Conservation (phyloP, 2,888 invertebrate genomes). For the Mimas tiliae region DNA sequence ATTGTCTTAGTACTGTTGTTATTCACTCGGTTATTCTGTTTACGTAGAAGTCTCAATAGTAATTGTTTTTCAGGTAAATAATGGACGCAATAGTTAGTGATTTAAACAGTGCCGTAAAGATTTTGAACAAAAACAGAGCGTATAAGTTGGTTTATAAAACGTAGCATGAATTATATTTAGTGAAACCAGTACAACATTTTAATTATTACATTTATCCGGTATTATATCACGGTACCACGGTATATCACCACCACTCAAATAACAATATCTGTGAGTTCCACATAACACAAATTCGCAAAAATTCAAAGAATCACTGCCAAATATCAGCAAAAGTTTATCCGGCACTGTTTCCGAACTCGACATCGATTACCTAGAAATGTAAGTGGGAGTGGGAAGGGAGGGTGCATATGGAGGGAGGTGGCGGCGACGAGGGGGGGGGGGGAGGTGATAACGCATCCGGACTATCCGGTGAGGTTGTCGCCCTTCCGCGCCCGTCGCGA, state of each 20-base stretch:
- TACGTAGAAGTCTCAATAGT: background rate
- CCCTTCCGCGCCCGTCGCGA: conserved; percentile 71
- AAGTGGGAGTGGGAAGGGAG: conserved; percentile 11
- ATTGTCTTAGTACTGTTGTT: background rate
- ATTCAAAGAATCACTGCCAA: conserved; percentile 5
- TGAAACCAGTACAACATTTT: too few relatives aligned
- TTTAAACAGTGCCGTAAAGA: too few relatives aligned
- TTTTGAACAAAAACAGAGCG: too few relatives aligned
- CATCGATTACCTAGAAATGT: conserved; percentile 6
- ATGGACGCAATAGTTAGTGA: too few relatives aligned
- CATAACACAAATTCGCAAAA: background rate
- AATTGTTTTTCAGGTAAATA: too few relatives aligned
- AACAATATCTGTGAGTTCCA: background rate
- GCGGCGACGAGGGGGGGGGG: background rate
- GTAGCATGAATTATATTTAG: too few relatives aligned
- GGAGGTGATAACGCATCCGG: conserved; percentile 66
- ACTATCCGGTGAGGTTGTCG: conserved; percentile 73
- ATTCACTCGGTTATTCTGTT: background rate
- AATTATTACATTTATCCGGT: too few relatives aligned
- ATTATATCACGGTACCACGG: too few relatives aligned
- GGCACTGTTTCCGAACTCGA: conserved; percentile 10
- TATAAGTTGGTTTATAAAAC: too few relatives aligned
- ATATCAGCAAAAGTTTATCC: conserved; percentile 6
- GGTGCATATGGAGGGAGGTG: background rate
- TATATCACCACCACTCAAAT: too few relatives aligned